A percentile compares a stretch with the other conserved stretches of the same genome.
Conservation (phyloP, 92 coral and sea anemone species). For the Zoanthus solanderi region DNA sequence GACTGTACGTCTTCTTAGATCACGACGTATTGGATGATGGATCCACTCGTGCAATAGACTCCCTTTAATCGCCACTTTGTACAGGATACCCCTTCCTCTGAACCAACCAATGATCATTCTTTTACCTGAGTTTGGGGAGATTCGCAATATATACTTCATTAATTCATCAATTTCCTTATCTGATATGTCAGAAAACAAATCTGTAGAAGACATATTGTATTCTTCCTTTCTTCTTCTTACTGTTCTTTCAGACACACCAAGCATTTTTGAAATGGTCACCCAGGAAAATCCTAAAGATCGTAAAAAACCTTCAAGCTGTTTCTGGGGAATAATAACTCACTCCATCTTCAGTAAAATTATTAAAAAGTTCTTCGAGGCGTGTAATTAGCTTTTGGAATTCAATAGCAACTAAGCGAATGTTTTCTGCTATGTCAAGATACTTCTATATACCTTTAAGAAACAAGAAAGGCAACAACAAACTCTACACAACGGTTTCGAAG, state of each 20-base stretch:
- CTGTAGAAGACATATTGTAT: slow-evolving; percentile 14
- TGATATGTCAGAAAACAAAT: slow-evolving; percentile 62
- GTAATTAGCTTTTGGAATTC: neutral
- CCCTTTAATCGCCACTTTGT: slow-evolving; percentile 39
- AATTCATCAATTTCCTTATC: slow-evolving; percentile 67
- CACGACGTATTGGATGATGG: slow-evolving; percentile 27
- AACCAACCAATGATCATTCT: slow-evolving; percentile 70
- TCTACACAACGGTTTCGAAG: slow-evolving; percentile 59
- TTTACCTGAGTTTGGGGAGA: slow-evolving; percentile 75
- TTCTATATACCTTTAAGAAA: slow-evolving; percentile 36
- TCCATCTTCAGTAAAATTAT: neutral
- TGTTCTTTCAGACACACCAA: slow-evolving; percentile 66
- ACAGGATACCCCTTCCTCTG: slow-evolving; percentile 50
- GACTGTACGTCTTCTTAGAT: neutral
- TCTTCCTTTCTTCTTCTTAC: slow-evolving; percentile 53
- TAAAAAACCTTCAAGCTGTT: slow-evolving; percentile 65
- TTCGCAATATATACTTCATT: slow-evolving; percentile 47
- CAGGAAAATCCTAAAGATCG: slow-evolving; percentile 64
- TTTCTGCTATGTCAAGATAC: slow-evolving; percentile 1
- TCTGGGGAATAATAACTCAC: slow-evolving; percentile 38
- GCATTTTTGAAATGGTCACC: slow-evolving; percentile 53
- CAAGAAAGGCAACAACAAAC: slow-evolving; percentile 54
- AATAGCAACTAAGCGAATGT: neutral
- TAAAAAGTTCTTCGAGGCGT: neutral
- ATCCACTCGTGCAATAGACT: slow-evolving; percentile 40